Conservation (phyloP, 2,888 invertebrate genomes). For the Criorhina ranunculi region DNA sequence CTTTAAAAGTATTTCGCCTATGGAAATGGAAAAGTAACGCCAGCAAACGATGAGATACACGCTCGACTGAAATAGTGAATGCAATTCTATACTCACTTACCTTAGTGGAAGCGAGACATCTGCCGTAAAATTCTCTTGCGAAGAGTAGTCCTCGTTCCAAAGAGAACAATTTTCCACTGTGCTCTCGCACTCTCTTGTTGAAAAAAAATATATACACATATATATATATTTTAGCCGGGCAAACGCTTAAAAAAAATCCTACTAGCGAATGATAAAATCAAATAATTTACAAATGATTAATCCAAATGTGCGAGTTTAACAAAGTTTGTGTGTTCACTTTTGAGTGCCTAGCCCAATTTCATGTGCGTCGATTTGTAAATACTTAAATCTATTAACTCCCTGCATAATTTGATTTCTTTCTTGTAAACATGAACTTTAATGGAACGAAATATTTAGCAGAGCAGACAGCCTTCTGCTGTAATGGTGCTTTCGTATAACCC, state of each 20-base stretch:
- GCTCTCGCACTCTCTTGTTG: slow-evolving; percentile 9
- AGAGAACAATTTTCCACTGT: slow-evolving; percentile 24
- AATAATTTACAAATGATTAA: slow-evolving; percentile 52
- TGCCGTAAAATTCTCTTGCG: slow-evolving; percentile 39
- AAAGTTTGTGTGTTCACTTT: background rate
- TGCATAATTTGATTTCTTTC: slow-evolving; percentile 37
- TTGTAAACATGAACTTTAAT: slow-evolving; percentile 57
- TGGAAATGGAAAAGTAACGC: background rate
- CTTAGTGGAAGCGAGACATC: slow-evolving; percentile 50
- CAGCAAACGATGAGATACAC: slow-evolving; percentile 16
- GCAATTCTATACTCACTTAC: background rate
- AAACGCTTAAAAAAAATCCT: slow-evolving; percentile 3
- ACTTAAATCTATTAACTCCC: slow-evolving; percentile 9
- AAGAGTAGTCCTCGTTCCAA: slow-evolving; percentile 1
- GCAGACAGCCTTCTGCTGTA: slow-evolving; percentile 42
- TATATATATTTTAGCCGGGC: slow-evolving; percentile 56
- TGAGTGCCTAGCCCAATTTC: background rate
- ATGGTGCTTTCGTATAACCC: slow-evolving; percentile 53
- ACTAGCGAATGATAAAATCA: slow-evolving; percentile 36
- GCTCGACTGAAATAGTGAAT: slow-evolving; percentile 71
- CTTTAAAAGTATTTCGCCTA: slow-evolving; percentile 18
- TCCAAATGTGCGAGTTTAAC: slow-evolving; percentile 14
- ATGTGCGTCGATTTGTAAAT: background rate
- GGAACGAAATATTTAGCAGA: slow-evolving; percentile 56
- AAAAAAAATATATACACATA: too few species aligned